phyloP scores from a whole-genome alignment of 2,888 invertebrate species.

The Lasioglossum calceatum region DNA sequence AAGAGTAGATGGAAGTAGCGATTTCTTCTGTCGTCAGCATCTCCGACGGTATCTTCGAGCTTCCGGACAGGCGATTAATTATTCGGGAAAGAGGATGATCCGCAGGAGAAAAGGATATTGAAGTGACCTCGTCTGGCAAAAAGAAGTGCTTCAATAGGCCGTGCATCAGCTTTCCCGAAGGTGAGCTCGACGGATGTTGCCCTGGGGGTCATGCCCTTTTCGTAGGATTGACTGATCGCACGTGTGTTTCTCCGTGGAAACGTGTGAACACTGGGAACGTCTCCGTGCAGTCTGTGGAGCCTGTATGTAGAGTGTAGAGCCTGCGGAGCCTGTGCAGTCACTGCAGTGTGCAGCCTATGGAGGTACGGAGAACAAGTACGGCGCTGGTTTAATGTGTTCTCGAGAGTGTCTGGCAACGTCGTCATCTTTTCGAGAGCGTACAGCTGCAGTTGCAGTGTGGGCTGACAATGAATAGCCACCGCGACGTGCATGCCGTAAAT shows the following conservation, averaged over 20 bases:
- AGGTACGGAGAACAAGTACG: conserved; percentile 32
- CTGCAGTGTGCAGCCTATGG: not conserved
- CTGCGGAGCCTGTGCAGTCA: not conserved
- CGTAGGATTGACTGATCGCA: conserved; percentile 49
- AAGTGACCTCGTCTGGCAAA: conserved; percentile 45
- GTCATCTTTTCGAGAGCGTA: conserved; percentile 54
- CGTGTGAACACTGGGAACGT: conserved; percentile 31
- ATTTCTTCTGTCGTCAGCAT: not conserved
- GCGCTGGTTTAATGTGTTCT: conserved; percentile 52
- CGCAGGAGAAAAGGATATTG: conserved; percentile 50
- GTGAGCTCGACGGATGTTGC: conserved; percentile 43
- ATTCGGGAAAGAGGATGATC: conserved; percentile 23
- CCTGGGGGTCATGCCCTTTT: conserved; percentile 53
- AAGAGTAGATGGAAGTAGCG: not conserved
- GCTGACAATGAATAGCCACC: conserved; percentile 20
- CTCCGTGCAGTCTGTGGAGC: not conserved
- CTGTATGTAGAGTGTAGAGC: not conserved
- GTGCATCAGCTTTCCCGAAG: conserved; percentile 51
- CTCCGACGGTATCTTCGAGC: not conserved
- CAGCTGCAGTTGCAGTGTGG: conserved; percentile 53
- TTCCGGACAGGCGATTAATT: conserved; percentile 40
- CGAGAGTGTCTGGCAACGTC: conserved; percentile 60
- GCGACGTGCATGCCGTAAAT: conserved; percentile 45
- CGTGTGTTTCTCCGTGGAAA: conserved; percentile 35
- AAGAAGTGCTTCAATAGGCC: conserved; percentile 39